Conservation (phyloP, 2,797 vertebrate genomes). For the Falco columbarius region DNA sequence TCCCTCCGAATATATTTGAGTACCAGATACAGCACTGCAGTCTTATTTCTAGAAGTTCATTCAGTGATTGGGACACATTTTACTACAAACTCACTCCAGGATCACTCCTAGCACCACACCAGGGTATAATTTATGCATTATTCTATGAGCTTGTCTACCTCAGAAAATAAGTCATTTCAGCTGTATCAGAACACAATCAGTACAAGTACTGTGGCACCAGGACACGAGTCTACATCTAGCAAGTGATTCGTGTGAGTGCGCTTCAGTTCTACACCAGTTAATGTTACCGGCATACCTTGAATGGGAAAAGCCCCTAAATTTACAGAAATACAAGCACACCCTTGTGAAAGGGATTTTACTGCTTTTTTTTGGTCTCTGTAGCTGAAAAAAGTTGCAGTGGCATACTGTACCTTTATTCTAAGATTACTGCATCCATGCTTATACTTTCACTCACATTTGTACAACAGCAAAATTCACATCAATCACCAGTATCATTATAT, state of each 20-base stretch:
- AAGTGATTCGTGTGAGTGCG: background rate
- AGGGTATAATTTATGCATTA: background rate
- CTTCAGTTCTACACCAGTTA: background rate
- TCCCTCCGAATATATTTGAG: background rate
- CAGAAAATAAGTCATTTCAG: background rate
- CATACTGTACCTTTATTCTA: background rate
- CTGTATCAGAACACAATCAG: background rate
- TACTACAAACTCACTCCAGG: background rate
- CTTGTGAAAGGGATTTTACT: background rate
- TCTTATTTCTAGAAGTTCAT: background rate
- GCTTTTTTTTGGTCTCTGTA: background rate
- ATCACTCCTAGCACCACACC: background rate
- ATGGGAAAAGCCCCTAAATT: background rate
- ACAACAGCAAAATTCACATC: background rate
- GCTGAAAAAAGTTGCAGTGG: background rate
- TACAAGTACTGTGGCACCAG: background rate
- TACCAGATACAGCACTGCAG: background rate
- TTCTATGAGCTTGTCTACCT: background rate
- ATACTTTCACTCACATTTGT: background rate
- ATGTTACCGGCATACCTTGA: background rate
- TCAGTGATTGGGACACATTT: background rate
- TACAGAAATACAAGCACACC: background rate
- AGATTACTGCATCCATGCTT: background rate
- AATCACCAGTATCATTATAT: background rate
- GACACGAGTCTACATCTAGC: background rate